Evolutionary conservation across 2,113 vertebrate species (phyloP), one percentile per base, ranked within the genome.

Genomic region (Sebastes schlegelii): DNA sequence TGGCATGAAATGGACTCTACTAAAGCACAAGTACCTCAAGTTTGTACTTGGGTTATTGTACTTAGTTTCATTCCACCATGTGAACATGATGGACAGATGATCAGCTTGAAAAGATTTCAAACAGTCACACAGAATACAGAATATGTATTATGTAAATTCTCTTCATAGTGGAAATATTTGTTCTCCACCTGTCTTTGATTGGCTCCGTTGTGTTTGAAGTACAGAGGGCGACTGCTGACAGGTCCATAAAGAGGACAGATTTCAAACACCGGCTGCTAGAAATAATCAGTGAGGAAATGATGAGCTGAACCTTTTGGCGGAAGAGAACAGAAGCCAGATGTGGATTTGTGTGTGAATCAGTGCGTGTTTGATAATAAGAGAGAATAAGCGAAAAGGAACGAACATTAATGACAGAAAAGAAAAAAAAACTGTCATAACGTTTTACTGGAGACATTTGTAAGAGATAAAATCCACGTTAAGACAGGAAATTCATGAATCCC

Each of bases 401-500:
- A 77, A 55, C 34, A 3, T 1, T n/a, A 72, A 54, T 77, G 67
- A 62, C 13, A 49, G 79, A 45, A 49, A 65, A 7, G 8, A 14
- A 7, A 51, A 21, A 16, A 12, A 46, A 73, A 7, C 4, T n/a
- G 43, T 72, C 43, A 11, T 13, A 62, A 69, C 43, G 46, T 80
- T 85, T 77, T 52, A 78, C 2, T 1, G 13, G 12, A 74, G 75
- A 71, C 80, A 65, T 86, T 81, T 64, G 42, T n/a, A 23, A 49
- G 57, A 63, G 74, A 88, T 76, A 83, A 79, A 79, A 88, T 64
- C 16, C 55, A 62, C 21, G 77, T 79, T 82, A 57, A 70, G 64
- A 58, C 46, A 12, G 0, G 16, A 7, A 55, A 61, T 48, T 58
- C 12, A 34, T 23, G 2, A 61, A 69, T 21, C 12, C 62, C 9